Base-by-base conservation (phyloP, 2,113 vertebrate species). In the Pedetes capensis region DNA sequence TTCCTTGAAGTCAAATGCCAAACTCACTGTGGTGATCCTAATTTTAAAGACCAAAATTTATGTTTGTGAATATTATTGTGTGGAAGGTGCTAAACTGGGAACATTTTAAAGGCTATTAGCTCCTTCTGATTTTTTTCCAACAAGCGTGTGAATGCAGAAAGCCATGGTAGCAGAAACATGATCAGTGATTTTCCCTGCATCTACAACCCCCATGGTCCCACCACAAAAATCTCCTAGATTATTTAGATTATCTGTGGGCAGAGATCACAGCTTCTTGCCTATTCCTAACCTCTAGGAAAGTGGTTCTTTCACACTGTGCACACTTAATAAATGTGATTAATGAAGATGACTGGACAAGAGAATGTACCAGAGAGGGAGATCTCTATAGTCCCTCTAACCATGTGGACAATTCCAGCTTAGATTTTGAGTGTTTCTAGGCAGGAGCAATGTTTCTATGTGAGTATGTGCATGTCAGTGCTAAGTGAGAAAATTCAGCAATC, bases 31-130 rank as follows among this genome's bases (percentile, higher is more conserved):
- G 83, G 51, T 96, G 90, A 88, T 68, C 59, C 59, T 95, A 76
- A 96, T 89, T 69, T 79, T 78, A 91, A 79, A 91, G 64, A 89
- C 78, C 91, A 91, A 86, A 93, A 91, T 89, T 76, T 57, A 87
- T 82, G 44, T 61, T 84, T 91, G n/a, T 79, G 25, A 95, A 57
- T 79, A 74, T 89, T 72, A 74, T 59, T 59, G 5, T 80, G 47
- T 64, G 57, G 39, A 55, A 75, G 63, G 29, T 64, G 76, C 44
- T 59, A 96, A 93, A 87, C 17, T 86, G 57, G 74, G 34, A 89
- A 91, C 3, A 71, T 57, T 89, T 89, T 53, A 61, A 89, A 93
- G 37, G 22, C n/a, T 55, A 16, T 92, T 44, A 42, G 11, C 32
- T 87, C 47, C 9, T 66, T 93, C 39, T 61, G 29, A 8, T 84